Conservation (phyloP, 2,113 vertebrate species). For the Morone chrysops region DNA sequence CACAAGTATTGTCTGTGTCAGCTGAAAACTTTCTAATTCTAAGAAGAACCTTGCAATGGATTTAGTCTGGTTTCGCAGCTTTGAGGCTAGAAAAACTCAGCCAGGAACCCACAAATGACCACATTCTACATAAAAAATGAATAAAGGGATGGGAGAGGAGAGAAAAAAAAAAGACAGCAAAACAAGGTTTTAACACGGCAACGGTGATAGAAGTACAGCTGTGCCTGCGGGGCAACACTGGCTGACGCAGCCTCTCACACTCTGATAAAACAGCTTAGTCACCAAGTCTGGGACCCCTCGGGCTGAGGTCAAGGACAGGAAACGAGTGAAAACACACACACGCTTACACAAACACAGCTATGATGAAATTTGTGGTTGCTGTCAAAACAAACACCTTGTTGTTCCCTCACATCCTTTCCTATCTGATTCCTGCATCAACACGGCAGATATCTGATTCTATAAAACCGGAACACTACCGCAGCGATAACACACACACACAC, state of each 20-base stretch:
- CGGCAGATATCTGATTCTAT: slow-evolving; percentile 56
- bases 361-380: slow-evolving; percentile 36
- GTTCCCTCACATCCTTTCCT: slow-evolving; percentile 25
- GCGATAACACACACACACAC: slow-evolving; percentile 30
- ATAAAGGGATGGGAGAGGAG: not conserved
- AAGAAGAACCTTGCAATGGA: slow-evolving; percentile 1
- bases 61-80: slow-evolving; percentile 17
- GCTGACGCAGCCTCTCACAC: slow-evolving; percentile 49
- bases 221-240: slow-evolving; percentile 52
- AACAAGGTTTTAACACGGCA: slow-evolving; percentile 41
- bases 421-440: slow-evolving; percentile 57
- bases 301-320: slow-evolving; percentile 64
- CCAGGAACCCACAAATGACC: slow-evolving; percentile 27
- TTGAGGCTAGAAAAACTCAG: slow-evolving; percentile 7
- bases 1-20: not conserved
- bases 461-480: slow-evolving; percentile 19
- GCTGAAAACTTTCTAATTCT: slow-evolving; percentile 30
- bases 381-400: slow-evolving; percentile 58
- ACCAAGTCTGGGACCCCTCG: slow-evolving; percentile 28
- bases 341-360: not conserved
- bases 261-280: slow-evolving; percentile 56
- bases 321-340: slow-evolving; percentile 23
- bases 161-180: not conserved
- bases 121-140: slow-evolving; percentile 27
- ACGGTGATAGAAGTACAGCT: slow-evolving; percentile 36